A percentile compares a stretch with the other conserved stretches of the same genome.
phyloP scores from a whole-genome alignment of 2,113 vertebrate species.

The Pao palembangensis region DNA sequence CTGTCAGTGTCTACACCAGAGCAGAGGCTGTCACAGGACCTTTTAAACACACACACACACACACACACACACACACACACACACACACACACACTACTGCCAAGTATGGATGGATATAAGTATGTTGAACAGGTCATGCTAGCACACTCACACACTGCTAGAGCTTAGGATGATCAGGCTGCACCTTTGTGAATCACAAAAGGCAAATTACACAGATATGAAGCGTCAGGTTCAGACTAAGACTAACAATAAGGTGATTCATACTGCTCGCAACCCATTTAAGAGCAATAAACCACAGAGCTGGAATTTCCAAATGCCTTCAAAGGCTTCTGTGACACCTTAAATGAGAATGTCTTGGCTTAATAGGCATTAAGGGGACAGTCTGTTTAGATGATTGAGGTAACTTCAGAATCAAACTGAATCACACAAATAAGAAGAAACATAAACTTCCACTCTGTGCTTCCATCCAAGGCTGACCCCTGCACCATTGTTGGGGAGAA shows the following conservation, averaged over 20 bases:
- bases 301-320: no score
- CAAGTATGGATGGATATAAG: background rate
- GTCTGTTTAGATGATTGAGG: no score
- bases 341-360: no score
- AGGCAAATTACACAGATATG: slow-evolving; percentile 32
- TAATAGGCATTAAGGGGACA: no score
- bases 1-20: slow-evolving; percentile 52
- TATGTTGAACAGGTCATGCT: background rate
- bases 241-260: slow-evolving; percentile 6
- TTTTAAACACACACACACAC: slow-evolving; percentile 15
- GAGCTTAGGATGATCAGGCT: slow-evolving; percentile 42
- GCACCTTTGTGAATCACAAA: slow-evolving; percentile 37
- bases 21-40: slow-evolving; percentile 21
- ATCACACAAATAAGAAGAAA: background rate
- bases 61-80: slow-evolving; percentile 12
- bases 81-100: background rate
- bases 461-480: slow-evolving; percentile 6
- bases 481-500: no score
- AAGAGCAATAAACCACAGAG: background rate
- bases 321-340: no score
- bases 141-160: background rate
- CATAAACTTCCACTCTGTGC: background rate
- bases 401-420: background rate
- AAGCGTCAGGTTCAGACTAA: background rate
- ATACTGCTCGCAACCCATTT: background rate